Percentiles rank a stretch among this genome's conserved stretches.
Evolutionary conservation across 2,113 vertebrate genomes (phyloP).

Genomic region (Sphaerodactylus townsendi): DNA sequence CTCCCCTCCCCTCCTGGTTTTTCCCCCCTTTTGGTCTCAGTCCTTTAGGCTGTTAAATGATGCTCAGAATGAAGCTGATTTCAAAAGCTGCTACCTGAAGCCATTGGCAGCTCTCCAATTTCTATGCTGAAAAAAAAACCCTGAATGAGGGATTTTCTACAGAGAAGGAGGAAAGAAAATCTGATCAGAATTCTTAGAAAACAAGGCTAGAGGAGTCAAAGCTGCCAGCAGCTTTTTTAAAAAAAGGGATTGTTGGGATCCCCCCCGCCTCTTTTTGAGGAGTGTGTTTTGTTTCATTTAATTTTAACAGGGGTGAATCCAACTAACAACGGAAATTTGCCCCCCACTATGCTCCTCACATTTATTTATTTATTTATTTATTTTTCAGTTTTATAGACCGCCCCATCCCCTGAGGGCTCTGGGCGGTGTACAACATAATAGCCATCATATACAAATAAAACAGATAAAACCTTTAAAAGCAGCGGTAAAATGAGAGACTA

Average conservation of each 20-base stretch:
- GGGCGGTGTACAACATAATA: too few relatives aligned
- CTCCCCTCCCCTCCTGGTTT: too few relatives aligned
- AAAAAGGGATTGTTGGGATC: slow-evolving; percentile 70
- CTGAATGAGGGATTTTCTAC: slow-evolving; percentile 70
- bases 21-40: not conserved
- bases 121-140: slow-evolving; percentile 69
- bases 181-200: slow-evolving; percentile 69
- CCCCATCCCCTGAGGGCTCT: too few relatives aligned
- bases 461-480: too few relatives aligned
- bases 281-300: slow-evolving; percentile 3
- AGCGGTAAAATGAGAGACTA: too few relatives aligned
- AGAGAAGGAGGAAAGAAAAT: slow-evolving; percentile 53
- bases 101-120: slow-evolving; percentile 72
- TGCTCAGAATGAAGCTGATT: slow-evolving; percentile 73
- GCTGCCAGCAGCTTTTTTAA: slow-evolving; percentile 53
- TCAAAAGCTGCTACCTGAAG: slow-evolving; percentile 74
- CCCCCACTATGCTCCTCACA: too few relatives aligned
- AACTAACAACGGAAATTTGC: fast-evolving
- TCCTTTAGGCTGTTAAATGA: slow-evolving; percentile 75
- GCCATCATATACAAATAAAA: too few relatives aligned
- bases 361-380: too few relatives aligned
- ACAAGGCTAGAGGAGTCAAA: slow-evolving; percentile 68
- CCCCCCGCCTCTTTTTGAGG: not conserved
- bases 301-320: slow-evolving; percentile 17
- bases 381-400: too few relatives aligned